Evolutionary conservation across 2,888 invertebrate species (phyloP).

Genomic region (Hanleya hanleyi): DNA sequence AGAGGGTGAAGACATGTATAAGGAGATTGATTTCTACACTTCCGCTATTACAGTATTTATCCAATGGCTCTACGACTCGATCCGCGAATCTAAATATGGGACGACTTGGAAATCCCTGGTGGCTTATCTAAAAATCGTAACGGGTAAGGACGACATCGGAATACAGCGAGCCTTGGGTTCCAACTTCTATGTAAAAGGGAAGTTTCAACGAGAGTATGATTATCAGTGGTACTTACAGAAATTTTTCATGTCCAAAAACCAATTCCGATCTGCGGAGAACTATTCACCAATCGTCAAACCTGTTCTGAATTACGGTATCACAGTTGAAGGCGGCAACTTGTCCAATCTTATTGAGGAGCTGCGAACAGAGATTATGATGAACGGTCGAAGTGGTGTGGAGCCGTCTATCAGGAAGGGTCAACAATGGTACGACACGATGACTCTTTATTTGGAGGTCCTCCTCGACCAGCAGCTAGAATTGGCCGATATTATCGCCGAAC

Average conservation of each 20-base stretch:
- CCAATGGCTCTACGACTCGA: slow-evolving; percentile 59
- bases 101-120: slow-evolving; percentile 77
- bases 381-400: slow-evolving; percentile 76
- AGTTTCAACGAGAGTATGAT: slow-evolving; percentile 79
- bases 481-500: slow-evolving; percentile 82
- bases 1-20: slow-evolving; percentile 48
- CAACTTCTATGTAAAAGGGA: slow-evolving; percentile 88
- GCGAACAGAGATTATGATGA: slow-evolving; percentile 1
- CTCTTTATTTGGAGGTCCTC: slow-evolving; percentile 85
- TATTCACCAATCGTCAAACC: slow-evolving; percentile 84
- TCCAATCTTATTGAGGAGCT: slow-evolving; percentile 40
- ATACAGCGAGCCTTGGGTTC: slow-evolving; percentile 91
- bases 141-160: slow-evolving; percentile 90
- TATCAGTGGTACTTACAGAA: slow-evolving; percentile 87
- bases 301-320: slow-evolving; percentile 80
- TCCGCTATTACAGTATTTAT: slow-evolving; percentile 53
- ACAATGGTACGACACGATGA: slow-evolving; percentile 87
- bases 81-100: slow-evolving; percentile 56
- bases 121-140: slow-evolving; percentile 89
- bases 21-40: slow-evolving; percentile 60
- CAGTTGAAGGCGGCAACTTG: slow-evolving; percentile 75
- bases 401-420: slow-evolving; percentile 84
- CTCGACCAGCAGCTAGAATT: slow-evolving; percentile 83
- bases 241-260: slow-evolving; percentile 86
- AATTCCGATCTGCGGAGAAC: slow-evolving; percentile 87